These are phyloP conservation scores for Nasonia vitripennis DNA, from an alignment of 1,140 invertebrate species.

Conservation along the genomic window DNA sequence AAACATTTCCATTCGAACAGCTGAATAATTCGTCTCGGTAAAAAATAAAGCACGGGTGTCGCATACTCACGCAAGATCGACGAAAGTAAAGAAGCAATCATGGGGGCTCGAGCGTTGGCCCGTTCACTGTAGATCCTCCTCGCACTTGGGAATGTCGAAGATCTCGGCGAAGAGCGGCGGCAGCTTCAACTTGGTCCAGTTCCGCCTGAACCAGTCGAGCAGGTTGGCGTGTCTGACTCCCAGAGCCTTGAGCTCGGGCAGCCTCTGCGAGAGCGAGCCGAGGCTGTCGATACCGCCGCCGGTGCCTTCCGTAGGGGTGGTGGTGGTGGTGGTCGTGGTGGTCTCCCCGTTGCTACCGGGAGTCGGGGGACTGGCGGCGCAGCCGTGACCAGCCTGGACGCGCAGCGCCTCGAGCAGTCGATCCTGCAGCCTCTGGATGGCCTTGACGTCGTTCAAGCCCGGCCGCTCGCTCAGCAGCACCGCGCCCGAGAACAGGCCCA, in stretches of 20 bases:
- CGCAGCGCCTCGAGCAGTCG: slow-evolving; percentile 90
- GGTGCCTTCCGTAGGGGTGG: slow-evolving; percentile 7
- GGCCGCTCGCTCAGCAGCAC: slow-evolving; percentile 88
- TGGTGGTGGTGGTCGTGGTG: neutral
- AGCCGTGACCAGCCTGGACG: slow-evolving; percentile 75
- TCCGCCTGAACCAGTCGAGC: slow-evolving; percentile 91
- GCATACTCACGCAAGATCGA: slow-evolving; percentile 7
- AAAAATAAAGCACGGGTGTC: too few relatives aligned
- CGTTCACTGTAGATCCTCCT: slow-evolving; percentile 83
- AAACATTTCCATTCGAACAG: too few relatives aligned
- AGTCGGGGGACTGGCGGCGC: slow-evolving; percentile 58
- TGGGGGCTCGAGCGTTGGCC: slow-evolving; percentile 9
- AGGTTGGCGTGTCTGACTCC: slow-evolving; percentile 89
- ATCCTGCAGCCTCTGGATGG: slow-evolving; percentile 89
- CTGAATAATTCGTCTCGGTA: too few relatives aligned
- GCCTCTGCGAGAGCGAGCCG: slow-evolving; percentile 72
- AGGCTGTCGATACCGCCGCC: slow-evolving; percentile 58
- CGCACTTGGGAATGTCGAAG: slow-evolving; percentile 96
- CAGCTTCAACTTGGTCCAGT: slow-evolving; percentile 90
- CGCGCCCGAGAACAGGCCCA: slow-evolving; percentile 91
- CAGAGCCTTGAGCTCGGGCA: slow-evolving; percentile 88
- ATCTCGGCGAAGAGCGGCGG: slow-evolving; percentile 97
- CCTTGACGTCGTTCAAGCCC: slow-evolving; percentile 88
- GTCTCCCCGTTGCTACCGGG: neutral
- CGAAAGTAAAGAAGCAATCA: slow-evolving; percentile 1